Percentiles rank a stretch among this genome's conserved stretches.
These are phyloP conservation scores for Ascaphus truei DNA, from an alignment of 2,113 vertebrate species.

Conservation along the genomic window DNA sequence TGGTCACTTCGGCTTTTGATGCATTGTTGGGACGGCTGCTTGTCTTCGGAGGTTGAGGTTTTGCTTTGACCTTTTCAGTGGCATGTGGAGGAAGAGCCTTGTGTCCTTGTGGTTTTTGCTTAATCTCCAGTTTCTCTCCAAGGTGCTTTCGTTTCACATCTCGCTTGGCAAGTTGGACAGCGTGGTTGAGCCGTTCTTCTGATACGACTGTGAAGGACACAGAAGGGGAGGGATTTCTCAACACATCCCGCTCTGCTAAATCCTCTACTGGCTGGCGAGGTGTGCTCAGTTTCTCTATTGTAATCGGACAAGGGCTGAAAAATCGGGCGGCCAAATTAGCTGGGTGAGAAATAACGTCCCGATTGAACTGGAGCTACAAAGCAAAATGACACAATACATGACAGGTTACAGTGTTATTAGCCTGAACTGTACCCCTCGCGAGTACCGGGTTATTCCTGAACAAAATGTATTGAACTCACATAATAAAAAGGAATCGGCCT, in stretches of 20 bases:
- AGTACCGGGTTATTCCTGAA: too few species aligned
- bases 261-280: slow-evolving; percentile 12
- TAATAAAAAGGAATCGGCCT: too few species aligned
- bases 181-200: slow-evolving; percentile 79
- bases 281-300: slow-evolving; percentile 78
- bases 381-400: slow-evolving; percentile 27
- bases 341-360: slow-evolving; percentile 55
- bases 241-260: slow-evolving; percentile 27
- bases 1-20: slow-evolving; percentile 39
- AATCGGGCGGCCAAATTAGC: slow-evolving; percentile 69
- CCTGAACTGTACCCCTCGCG: too few species aligned
- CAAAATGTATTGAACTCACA: too few species aligned
- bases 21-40: slow-evolving; percentile 37
- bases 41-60: not conserved
- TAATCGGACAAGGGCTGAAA: slow-evolving; percentile 68
- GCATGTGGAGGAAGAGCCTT: not conserved
- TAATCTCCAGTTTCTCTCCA: slow-evolving; percentile 47
- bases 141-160: slow-evolving; percentile 70
- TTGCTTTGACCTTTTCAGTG: slow-evolving; percentile 14
- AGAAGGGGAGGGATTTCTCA: slow-evolving; percentile 52
- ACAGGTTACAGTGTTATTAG: not conserved
- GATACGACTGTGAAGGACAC: slow-evolving; percentile 77
- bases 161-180: slow-evolving; percentile 77
- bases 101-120: not conserved
- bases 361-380: slow-evolving; percentile 81